A percentile compares a stretch with the other conserved stretches of the same genome.
Evolutionary conservation across 1,140 invertebrate species (phyloP).

Genomic region (Theocolax elegans): DNA sequence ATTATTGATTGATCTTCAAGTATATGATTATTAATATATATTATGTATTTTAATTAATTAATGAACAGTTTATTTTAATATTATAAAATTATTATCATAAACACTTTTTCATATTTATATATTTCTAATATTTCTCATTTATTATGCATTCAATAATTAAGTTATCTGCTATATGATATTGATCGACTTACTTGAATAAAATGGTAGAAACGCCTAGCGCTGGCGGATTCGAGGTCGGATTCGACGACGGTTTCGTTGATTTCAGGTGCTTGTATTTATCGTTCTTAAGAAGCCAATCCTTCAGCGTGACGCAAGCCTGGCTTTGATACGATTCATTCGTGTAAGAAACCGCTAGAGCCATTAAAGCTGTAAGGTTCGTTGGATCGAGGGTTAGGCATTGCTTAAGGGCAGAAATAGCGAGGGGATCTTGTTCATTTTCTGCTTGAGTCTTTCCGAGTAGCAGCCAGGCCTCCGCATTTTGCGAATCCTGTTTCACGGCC

Average conservation of each 20-base stretch:
- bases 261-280: constrained; percentile 82
- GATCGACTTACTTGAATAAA: constrained; percentile 59
- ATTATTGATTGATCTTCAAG: no score
- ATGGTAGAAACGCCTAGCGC: constrained; percentile 57
- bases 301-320: constrained; percentile 78
- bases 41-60: no score
- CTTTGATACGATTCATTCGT: constrained; percentile 93
- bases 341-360: constrained; percentile 92
- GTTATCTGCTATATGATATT: no score
- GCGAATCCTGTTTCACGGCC: constrained; percentile 86
- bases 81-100: no score
- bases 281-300: constrained; percentile 87
- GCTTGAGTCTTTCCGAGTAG: constrained; percentile 90
- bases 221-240: constrained; percentile 24
- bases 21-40: no score
- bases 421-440: constrained; percentile 88
- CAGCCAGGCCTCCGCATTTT: constrained; percentile 85
- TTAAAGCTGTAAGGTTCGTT: constrained; percentile 83
- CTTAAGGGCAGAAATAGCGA: constrained; percentile 89
- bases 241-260: constrained; percentile 52
- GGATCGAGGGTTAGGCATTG: constrained; percentile 87
- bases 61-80: no score
- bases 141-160: no score
- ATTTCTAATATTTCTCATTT: no score
- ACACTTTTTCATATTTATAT: no score